phyloP scores from a whole-genome alignment of 2,888 invertebrate species.

The Ceraclea dissimilis region DNA sequence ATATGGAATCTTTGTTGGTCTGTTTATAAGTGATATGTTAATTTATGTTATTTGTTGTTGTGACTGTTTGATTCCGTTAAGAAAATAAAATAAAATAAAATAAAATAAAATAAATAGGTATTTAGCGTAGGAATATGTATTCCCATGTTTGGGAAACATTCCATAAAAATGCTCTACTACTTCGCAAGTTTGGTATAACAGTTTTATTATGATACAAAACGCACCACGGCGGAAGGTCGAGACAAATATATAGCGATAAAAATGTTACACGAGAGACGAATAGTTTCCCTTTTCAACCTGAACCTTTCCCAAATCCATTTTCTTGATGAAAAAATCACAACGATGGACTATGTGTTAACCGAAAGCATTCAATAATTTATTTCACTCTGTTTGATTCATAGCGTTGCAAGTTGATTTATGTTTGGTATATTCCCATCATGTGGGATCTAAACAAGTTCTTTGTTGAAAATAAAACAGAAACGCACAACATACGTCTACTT shows the following conservation, averaged over 20 bases:
- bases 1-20: too few relatives aligned
- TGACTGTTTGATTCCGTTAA: too few relatives aligned
- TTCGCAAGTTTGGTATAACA: too few relatives aligned
- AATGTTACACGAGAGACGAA: constrained; percentile 11
- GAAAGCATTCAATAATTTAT: constrained; percentile 1
- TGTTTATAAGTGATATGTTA: too few relatives aligned
- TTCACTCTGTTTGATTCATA: neutral
- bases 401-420: neutral
- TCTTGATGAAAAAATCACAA: constrained; percentile 1
- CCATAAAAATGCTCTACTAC: too few relatives aligned
- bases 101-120: too few relatives aligned
- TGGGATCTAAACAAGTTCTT: neutral
- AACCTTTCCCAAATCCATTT: neutral
- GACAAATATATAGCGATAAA: constrained; percentile 23
- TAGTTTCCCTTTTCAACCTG: constrained; percentile 12
- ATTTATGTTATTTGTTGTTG: too few relatives aligned
- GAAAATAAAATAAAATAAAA: too few relatives aligned
- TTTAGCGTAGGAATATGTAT: too few relatives aligned
- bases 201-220: too few relatives aligned
- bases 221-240: constrained; percentile 6
- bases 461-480: neutral
- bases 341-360: neutral
- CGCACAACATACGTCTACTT: too few relatives aligned
- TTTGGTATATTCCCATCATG: neutral
- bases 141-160: too few relatives aligned